These are phyloP conservation scores for Galerucella calmariensis DNA, from an alignment of 2,888 invertebrate genomes.

Conservation along the genomic window DNA sequence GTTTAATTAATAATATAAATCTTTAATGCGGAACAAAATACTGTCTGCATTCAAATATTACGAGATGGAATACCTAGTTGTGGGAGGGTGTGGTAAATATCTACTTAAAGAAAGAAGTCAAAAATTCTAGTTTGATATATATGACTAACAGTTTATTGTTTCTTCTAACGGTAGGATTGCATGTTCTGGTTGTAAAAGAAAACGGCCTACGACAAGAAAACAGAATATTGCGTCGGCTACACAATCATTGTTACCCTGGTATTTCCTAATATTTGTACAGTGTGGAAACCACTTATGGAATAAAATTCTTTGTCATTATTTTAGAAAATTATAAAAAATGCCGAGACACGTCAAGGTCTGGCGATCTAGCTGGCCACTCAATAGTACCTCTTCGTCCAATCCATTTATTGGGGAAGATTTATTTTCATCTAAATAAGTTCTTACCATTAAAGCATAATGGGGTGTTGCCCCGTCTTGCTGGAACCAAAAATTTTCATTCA, in stretches of 20 bases:
- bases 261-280: no score
- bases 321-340: no score
- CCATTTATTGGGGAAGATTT: no score
- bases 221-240: not conserved
- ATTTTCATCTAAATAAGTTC: no score
- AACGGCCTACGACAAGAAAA: not conserved
- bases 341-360: no score
- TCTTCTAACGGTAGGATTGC: not conserved
- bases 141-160: not conserved
- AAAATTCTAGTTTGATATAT: not conserved
- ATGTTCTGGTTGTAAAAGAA: not conserved
- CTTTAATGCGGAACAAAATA: constrained; percentile 38
- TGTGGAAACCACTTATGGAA: no score
- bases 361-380: no score
- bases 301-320: no score
- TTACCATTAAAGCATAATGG: no score
- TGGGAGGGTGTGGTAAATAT: constrained; percentile 22
- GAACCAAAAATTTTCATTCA: no score
- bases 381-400: no score
- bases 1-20: constrained; percentile 48
- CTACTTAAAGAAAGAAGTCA: not conserved
- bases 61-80: constrained; percentile 19
- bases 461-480: no score
- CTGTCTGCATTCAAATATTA: constrained; percentile 26
- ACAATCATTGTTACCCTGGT: not conserved